Conservation (phyloP, 2,888 invertebrate genomes). For the Hypomecis atomaria region DNA sequence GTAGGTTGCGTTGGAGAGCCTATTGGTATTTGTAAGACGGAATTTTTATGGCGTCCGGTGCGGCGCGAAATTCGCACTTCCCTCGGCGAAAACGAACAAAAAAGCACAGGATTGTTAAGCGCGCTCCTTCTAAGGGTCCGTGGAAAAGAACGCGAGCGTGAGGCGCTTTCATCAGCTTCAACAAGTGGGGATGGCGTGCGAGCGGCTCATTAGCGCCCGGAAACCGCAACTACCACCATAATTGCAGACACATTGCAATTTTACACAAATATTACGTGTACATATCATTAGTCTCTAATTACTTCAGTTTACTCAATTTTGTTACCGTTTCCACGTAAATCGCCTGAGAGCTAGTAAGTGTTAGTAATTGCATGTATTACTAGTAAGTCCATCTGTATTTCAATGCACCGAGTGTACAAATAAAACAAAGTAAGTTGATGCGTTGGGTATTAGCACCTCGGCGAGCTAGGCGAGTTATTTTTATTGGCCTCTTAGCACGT, state of each 20-base stretch:
- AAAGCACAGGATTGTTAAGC: constrained; percentile 57
- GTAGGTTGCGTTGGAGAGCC: constrained; percentile 39
- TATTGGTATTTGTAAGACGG: constrained; percentile 47
- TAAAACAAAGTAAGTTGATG: constrained; percentile 2
- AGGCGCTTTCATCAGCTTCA: constrained; percentile 55
- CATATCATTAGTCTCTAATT: constrained; percentile 39
- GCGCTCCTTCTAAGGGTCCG: constrained; percentile 52
- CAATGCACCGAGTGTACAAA: too few species aligned
- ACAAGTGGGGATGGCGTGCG: constrained; percentile 52
- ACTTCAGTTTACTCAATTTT: constrained; percentile 36
- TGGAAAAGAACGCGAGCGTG: constrained; percentile 51
- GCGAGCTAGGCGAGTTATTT: constrained; percentile 18
- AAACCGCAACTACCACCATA: constrained; percentile 50
- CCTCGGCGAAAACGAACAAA: constrained; percentile 58
- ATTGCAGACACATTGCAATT: constrained; percentile 48
- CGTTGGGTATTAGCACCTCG: constrained; percentile 16
- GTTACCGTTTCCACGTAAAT: constrained; percentile 22
- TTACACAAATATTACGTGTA: constrained; percentile 40
- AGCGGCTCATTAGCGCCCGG: constrained; percentile 50
- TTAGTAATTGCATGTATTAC: too few species aligned
- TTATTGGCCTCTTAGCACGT: constrained; percentile 27
- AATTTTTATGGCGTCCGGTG: constrained; percentile 55
- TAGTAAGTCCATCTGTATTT: too few species aligned
- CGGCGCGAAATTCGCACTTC: constrained; percentile 70
- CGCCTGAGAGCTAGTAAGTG: too few species aligned